phyloP scores from a whole-genome alignment of 2,797 vertebrate genomes.

The Anguilla obscura region DNA sequence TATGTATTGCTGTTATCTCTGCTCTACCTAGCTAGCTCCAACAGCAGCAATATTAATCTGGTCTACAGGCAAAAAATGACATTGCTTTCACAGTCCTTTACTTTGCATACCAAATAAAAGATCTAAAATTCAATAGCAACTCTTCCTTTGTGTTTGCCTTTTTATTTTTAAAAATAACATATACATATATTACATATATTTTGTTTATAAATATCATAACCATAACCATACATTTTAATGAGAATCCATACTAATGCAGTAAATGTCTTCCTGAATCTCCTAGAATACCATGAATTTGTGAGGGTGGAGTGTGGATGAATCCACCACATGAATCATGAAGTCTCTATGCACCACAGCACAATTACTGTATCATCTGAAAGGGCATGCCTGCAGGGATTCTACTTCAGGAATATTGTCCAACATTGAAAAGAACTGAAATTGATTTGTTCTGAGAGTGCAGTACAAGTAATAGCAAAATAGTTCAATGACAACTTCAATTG shows the following conservation, averaged over 20 bases:
- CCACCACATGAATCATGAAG: background rate
- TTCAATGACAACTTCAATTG: background rate
- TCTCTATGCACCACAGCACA: background rate
- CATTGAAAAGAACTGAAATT: background rate
- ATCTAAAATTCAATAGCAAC: background rate
- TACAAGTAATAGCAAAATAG: background rate
- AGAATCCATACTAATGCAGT: background rate
- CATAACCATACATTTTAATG: background rate
- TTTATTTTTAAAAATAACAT: background rate
- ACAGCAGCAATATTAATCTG: background rate
- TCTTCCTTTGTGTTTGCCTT: background rate
- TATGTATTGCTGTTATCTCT: background rate
- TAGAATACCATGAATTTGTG: background rate
- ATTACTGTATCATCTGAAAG: background rate
- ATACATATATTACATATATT: no score
- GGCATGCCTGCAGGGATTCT: background rate
- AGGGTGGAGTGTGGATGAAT: background rate
- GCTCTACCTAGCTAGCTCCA: background rate
- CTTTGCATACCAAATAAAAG: background rate
- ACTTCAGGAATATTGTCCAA: background rate
- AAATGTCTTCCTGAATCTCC: background rate
- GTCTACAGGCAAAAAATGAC: background rate
- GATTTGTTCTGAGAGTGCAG: background rate
- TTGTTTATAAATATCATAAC: background rate
- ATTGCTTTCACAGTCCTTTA: background rate